These are phyloP conservation scores for Pogonophryne albipinna DNA, from an alignment of 2,797 vertebrate species.

Conservation along the genomic window DNA sequence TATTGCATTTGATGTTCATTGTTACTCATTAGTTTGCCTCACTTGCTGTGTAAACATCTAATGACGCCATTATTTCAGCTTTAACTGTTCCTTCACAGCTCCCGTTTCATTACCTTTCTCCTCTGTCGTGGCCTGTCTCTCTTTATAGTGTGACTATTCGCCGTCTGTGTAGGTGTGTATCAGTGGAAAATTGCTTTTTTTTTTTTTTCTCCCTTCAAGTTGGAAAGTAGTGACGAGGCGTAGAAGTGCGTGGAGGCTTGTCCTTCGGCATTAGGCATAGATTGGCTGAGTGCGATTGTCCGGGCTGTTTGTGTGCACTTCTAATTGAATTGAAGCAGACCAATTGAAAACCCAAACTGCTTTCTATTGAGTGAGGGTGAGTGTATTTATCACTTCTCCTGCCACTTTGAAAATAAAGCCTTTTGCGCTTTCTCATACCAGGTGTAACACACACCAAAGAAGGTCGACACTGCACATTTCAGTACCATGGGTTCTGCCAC, in stretches of 20 bases:
- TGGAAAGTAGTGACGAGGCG: conserved; percentile 56
- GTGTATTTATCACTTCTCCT: conserved; percentile 65
- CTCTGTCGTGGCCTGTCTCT: conserved; percentile 19
- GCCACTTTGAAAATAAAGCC: conserved; percentile 30
- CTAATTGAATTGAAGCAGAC: conserved; percentile 75
- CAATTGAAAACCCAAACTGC: conserved; percentile 68
- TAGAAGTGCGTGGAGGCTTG: conserved; percentile 45
- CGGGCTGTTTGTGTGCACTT: conserved; percentile 66
- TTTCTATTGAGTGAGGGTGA: conserved; percentile 70
- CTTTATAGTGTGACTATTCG: conserved; percentile 41
- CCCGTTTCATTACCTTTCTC: conserved; percentile 35
- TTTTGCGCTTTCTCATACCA: conserved; percentile 29
- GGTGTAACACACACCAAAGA: conserved; percentile 8
- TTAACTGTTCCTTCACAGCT: conserved; percentile 8
- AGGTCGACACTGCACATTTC: conserved; percentile 37
- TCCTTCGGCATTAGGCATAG: conserved; percentile 54
- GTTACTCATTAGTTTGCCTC: conserved; percentile 27
- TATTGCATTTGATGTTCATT: conserved; percentile 37
- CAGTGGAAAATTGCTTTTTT: conserved; percentile 48
- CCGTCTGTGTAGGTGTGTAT: conserved; percentile 62
- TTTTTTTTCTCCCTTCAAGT: conserved; percentile 40
- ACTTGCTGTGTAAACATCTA: conserved; percentile 31
- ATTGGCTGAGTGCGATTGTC: conserved; percentile 65
- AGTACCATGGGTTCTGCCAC: conserved; percentile 25
- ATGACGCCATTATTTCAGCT: conserved; percentile 45